phyloP scores from a whole-genome alignment of 1,140 invertebrate genomes.

The Diachasmimorpha longicaudata region DNA sequence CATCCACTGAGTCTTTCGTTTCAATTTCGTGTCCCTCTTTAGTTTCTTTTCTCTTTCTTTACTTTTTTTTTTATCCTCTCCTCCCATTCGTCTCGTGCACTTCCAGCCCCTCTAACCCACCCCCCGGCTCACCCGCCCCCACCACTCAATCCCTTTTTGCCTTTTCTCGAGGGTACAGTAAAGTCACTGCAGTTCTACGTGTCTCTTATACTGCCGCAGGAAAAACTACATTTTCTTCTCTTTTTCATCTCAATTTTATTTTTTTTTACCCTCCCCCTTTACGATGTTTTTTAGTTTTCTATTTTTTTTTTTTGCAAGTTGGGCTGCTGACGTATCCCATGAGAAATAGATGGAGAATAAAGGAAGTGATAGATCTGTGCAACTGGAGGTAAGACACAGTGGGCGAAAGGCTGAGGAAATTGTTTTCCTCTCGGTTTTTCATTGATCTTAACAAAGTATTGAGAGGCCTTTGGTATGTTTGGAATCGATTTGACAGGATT shows the following conservation, averaged over 20 bases:
- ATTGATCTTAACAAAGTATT: not conserved
- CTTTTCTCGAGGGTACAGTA: constrained; percentile 22
- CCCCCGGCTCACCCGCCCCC: constrained; percentile 7
- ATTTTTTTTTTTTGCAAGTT: not conserved
- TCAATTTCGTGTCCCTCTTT: constrained; percentile 24
- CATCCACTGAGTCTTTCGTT: constrained; percentile 20
- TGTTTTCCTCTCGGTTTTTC: not conserved
- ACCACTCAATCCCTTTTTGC: constrained; percentile 21
- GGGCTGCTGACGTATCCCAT: not conserved
- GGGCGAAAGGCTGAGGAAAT: not conserved
- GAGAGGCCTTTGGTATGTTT: not conserved
- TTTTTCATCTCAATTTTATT: not conserved
- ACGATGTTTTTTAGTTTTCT: not conserved
- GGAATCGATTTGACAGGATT: no score
- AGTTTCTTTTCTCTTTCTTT: not conserved
- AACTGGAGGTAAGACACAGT: constrained; percentile 1
- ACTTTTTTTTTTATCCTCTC: constrained; percentile 30
- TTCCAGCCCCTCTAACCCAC: constrained; percentile 3
- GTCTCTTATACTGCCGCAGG: constrained; percentile 16
- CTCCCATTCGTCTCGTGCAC: constrained; percentile 14
- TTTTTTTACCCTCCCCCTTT: not conserved
- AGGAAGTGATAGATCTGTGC: constrained; percentile 19
- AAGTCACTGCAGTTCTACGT: constrained; percentile 31
- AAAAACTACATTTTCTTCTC: not conserved
- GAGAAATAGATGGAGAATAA: constrained; percentile 24